Percentiles rank a stretch among this genome's conserved stretches.
These are phyloP conservation scores for Drosophila paranaensis DNA, from an alignment of 2,888 invertebrate species.

Conservation along the genomic window DNA sequence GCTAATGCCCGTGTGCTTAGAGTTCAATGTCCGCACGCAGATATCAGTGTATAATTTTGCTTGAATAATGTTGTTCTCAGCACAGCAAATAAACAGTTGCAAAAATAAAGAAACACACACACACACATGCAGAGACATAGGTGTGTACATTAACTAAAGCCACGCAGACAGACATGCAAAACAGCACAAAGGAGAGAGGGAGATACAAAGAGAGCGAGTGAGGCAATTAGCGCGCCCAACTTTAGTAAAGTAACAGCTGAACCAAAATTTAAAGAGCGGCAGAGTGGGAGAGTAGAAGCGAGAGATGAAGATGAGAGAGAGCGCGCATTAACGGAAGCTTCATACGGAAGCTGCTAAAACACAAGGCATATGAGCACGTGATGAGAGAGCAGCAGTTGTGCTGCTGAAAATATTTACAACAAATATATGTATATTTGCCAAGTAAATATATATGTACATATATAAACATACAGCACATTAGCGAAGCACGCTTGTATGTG, in stretches of 20 bases:
- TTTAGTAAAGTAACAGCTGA: conserved; percentile 9
- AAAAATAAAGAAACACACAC: not conserved
- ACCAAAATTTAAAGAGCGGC: not conserved
- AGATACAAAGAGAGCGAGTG: not conserved
- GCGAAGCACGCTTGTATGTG: not conserved
- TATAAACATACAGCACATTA: not conserved
- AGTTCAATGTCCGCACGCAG: conserved; percentile 27
- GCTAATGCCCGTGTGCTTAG: no score
- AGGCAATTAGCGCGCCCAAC: conserved; percentile 16
- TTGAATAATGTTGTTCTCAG: not conserved
- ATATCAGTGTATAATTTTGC: not conserved
- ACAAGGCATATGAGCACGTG: conserved; percentile 48
- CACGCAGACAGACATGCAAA: conserved; percentile 2
- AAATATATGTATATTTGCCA: conserved; percentile 47
- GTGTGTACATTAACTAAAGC: not conserved
- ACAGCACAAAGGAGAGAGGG: conserved; percentile 1
- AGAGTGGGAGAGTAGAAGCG: not conserved
- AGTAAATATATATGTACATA: conserved; percentile 6
- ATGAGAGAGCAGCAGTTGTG: conserved; percentile 30
- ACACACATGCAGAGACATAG: not conserved
- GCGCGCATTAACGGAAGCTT: conserved; percentile 26
- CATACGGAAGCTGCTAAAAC: conserved; percentile 44
- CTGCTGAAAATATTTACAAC: conserved; percentile 46
- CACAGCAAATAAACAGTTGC: conserved; percentile 9
- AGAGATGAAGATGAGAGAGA: not conserved